These are phyloP conservation scores for Xenopus petersii DNA, from an alignment of 2,797 vertebrate species.

Conservation along the genomic window DNA sequence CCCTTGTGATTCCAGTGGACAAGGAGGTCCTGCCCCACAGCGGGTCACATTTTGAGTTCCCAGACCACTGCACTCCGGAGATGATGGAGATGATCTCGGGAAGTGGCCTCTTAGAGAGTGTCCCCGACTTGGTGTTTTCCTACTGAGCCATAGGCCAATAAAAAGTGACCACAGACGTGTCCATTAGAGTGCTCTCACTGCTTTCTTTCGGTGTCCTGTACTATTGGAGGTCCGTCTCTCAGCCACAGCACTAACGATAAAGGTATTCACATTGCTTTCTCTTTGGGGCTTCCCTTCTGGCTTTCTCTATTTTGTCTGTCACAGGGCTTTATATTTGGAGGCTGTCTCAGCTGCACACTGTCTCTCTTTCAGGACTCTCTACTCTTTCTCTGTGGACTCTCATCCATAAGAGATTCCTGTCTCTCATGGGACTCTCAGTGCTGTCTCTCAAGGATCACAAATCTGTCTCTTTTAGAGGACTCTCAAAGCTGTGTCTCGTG, in stretches of 20 bases:
- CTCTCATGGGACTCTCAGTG: background rate
- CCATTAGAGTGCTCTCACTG: too few species aligned
- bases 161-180: background rate
- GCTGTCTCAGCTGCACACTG: background rate
- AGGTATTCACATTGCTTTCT: background rate
- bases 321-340: conserved; percentile 19
- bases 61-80: conserved; percentile 86
- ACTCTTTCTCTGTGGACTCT: background rate
- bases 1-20: conserved; percentile 67
- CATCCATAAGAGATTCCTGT: background rate
- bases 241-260: background rate
- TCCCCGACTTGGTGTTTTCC: conserved; percentile 85
- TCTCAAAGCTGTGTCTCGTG: conserved; percentile 1
- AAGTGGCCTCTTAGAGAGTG: conserved; percentile 81
- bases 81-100: conserved; percentile 86
- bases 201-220: too few species aligned
- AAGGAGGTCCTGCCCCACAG: conserved; percentile 73
- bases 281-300: background rate
- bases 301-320: background rate
- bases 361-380: too few species aligned
- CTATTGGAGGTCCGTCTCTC: too few species aligned
- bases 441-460: conserved; percentile 4
- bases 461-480: conserved; percentile 3
- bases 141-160: conserved; percentile 65
- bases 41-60: conserved; percentile 83